A percentile compares a stretch with the other conserved stretches of the same genome.
Conservation (phyloP, 2,797 vertebrate species). For the Hyperoplus immaculatus region DNA sequence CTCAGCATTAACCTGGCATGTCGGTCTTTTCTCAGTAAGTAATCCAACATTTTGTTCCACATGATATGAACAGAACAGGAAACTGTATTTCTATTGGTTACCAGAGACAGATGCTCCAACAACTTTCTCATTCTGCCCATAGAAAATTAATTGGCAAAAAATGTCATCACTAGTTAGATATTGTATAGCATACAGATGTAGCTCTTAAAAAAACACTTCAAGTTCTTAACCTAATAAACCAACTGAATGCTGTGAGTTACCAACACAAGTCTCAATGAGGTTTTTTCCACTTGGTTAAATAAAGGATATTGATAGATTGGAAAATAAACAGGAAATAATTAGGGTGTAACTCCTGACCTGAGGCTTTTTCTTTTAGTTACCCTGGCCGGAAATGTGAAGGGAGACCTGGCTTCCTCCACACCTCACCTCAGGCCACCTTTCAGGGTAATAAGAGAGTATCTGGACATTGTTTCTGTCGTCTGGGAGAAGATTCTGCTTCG, state of each 20-base stretch:
- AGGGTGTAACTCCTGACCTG: not conserved
- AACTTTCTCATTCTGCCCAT: not conserved
- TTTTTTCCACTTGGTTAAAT: too few species aligned
- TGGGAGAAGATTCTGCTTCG: conserved; percentile 65
- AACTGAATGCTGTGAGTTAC: conserved; percentile 18
- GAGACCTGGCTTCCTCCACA: conserved; percentile 31
- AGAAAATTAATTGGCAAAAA: not conserved
- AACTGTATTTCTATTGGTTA: not conserved
- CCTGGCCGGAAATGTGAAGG: conserved; percentile 37
- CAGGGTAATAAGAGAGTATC: conserved; percentile 77
- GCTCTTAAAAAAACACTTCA: not conserved
- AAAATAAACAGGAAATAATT: conserved; percentile 41
- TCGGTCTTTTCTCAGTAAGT: not conserved
- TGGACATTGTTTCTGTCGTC: conserved; percentile 68
- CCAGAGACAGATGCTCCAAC: not conserved
- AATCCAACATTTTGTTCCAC: conserved; percentile 34
- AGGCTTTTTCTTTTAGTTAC: conserved; percentile 25
- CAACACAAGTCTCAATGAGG: not conserved
- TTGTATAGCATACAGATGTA: not conserved
- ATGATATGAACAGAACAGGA: not conserved
- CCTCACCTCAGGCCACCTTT: conserved; percentile 67
- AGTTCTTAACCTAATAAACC: not conserved
- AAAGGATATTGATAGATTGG: too few species aligned
- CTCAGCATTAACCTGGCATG: not conserved
- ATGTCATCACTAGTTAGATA: not conserved